Conservation (phyloP, 2,797 vertebrate genomes). For the Rhinogobio ventralis region DNA sequence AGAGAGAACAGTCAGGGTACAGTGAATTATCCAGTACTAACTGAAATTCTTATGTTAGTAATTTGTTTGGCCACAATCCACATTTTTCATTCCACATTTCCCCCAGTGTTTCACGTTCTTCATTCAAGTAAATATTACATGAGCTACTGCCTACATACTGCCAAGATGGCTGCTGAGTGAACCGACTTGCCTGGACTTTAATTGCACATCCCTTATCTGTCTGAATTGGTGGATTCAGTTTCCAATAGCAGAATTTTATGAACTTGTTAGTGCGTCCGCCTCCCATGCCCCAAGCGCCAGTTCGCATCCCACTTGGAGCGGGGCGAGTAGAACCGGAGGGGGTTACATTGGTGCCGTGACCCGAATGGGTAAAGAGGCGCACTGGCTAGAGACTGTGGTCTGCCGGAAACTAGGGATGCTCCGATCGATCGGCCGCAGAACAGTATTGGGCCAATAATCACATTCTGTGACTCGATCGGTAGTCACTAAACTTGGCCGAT, state of each 20-base stretch:
- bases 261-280: neutral
- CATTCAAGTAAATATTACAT: neutral
- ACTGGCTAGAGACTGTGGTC: neutral
- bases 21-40: constrained; percentile 27
- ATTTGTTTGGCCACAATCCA: constrained; percentile 10
- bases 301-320: neutral
- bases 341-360: neutral
- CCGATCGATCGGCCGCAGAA: neutral
- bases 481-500: neutral
- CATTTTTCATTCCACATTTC: constrained; percentile 7
- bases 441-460: neutral
- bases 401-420: neutral
- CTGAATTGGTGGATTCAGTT: neutral
- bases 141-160: neutral
- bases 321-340: neutral
- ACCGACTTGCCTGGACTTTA: neutral
- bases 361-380: neutral
- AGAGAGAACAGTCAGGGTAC: constrained; percentile 63
- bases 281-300: neutral
- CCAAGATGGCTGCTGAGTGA: neutral
- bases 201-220: neutral
- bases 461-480: neutral
- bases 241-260: neutral
- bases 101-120: neutral
- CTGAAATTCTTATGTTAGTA: constrained; percentile 6